Percentiles rank a stretch among this genome's conserved stretches.
phyloP scores from a whole-genome alignment of 2,797 vertebrate genomes.

The Hylomyscus alleni region DNA sequence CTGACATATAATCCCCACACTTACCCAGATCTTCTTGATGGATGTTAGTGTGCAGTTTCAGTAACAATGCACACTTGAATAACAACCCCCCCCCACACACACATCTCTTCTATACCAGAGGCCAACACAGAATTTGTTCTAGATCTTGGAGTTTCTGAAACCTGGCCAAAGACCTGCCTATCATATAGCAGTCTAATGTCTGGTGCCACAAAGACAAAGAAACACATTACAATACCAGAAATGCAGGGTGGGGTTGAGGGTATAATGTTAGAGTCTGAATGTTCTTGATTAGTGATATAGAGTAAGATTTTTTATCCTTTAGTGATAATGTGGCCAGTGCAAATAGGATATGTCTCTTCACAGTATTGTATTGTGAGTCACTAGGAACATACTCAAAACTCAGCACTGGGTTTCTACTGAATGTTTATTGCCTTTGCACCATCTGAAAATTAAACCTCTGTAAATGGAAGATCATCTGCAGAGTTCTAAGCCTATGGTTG shows the following conservation, averaged over 20 bases:
- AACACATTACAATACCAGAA: not conserved
- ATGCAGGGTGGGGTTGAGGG: not conserved
- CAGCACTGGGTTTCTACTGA: not conserved
- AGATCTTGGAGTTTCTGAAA: conserved; percentile 50
- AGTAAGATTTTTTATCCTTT: not conserved
- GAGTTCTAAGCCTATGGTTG: not conserved
- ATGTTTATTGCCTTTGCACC: not conserved
- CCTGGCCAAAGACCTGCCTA: not conserved
- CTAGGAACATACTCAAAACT: not conserved
- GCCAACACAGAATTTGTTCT: not conserved
- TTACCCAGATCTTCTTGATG: not conserved
- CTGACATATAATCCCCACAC: not conserved
- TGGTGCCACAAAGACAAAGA: not conserved
- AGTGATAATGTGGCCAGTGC: not conserved
- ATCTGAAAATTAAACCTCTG: not conserved
- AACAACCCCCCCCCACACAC: too few relatives aligned
- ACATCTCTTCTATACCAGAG: not conserved
- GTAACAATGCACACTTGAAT: not conserved
- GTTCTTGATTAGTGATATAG: not conserved
- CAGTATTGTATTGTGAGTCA: too few relatives aligned
- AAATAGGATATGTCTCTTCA: not conserved
- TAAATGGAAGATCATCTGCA: not conserved
- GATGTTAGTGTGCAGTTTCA: not conserved
- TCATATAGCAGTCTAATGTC: not conserved
- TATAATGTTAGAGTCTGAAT: not conserved